Percentiles rank a stretch among this genome's conserved stretches.
Evolutionary conservation across 2,797 vertebrate genomes (phyloP).

Genomic region (Scleropages formosus): DNA sequence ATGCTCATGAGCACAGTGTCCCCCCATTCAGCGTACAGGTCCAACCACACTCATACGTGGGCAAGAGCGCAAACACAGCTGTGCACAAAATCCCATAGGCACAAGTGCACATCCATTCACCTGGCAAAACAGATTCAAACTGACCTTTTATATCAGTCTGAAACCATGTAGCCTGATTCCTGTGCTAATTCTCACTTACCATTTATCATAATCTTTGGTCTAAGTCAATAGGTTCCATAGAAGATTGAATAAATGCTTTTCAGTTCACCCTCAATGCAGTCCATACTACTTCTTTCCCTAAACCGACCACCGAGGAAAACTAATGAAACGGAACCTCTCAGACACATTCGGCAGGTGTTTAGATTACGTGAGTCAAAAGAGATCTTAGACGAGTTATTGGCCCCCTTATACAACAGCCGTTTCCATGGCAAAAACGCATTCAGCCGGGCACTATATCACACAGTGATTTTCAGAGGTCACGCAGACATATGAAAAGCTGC

Average conservation of each 20-base stretch:
- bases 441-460: background rate
- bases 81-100: background rate
- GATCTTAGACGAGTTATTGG: background rate
- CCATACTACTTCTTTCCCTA: background rate
- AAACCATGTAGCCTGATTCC: background rate
- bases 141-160: too few relatives aligned
- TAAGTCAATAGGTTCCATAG: background rate
- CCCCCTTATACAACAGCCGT: background rate
- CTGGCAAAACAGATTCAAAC: too few relatives aligned
- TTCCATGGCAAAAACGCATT: constrained; percentile 13
- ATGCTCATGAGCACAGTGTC: background rate
- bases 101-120: background rate
- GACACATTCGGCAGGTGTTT: constrained; percentile 7
- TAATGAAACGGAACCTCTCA: background rate
- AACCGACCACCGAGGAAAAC: too few relatives aligned
- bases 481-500: background rate
- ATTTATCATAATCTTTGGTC: background rate
- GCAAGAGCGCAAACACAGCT: constrained; percentile 14
- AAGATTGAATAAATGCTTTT: background rate
- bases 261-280: background rate
- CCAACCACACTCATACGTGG: background rate
- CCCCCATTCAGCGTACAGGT: background rate
- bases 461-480: constrained; percentile 9
- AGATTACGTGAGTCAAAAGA: background rate
- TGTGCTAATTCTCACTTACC: too few relatives aligned